Evolutionary conservation across 2,888 invertebrate species (phyloP), one percentile per base, ranked within the genome.

Genomic region (Cotesia congregata): DNA sequence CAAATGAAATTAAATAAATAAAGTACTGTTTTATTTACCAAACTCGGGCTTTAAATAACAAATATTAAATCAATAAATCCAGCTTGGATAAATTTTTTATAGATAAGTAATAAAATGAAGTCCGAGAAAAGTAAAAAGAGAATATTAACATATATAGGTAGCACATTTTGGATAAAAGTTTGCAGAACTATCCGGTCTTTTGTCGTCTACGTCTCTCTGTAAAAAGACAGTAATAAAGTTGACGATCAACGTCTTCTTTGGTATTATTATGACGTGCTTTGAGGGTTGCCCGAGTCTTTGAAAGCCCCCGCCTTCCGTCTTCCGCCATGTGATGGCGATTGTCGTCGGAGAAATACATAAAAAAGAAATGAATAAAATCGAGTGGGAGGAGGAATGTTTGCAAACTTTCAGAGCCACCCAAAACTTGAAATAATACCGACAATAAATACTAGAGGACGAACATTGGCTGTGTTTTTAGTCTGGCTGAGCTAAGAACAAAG

Each of bases 151-250:
- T 39, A 72, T 71, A 61, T 39, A 75, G 7, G 9, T 50, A 60
- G 40, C 20, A 59, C 64, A 68, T 59, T 70, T 20, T 9, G 38
- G 50, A 50, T 50, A 50, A 50, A 50, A 50, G 9, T 50, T 50
- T 50, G 50, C 1, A 12, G 12, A 50, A 61, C 61, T 15, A 50
- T 69, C 68, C 59, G 60, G 40, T 65, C 50, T 70, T 71, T 77
- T 73, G 20, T 65, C 12, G 6, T 41, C 38, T 3, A 38, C 17
- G 50, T 50, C 50, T 50, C 50, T 12, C 50, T 50, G 50, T 69
- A 68, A 68, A 40, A 72, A 76, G 69, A 73, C 68, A 60, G 67
- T 77, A 77, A 77, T 77, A 77, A 77, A 74, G 77, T 77, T 74
- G 65, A 77, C 77, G 74, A 77, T 77, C 64, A 73, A 64, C 68